Evolutionary conservation across 2,888 invertebrate genomes (phyloP), one percentile per base, ranked within the genome.

Genomic region (Girardia tigrina): DNA sequence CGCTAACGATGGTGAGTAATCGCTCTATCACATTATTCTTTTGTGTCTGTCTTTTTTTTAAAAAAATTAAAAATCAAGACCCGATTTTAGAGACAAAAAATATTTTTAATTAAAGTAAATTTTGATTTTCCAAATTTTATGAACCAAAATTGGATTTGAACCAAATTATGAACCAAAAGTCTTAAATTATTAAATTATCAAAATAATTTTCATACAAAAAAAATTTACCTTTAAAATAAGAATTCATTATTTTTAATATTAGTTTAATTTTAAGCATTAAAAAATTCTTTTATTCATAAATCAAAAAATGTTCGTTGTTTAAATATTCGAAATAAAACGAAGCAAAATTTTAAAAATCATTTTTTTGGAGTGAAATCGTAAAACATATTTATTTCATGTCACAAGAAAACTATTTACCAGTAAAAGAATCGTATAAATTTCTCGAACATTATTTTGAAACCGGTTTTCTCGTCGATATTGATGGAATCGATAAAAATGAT

Each of bases 371-470:
- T 56, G n/a, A 56, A 56, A 8, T 56, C 4, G 23, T 56, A 56
- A 16, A n/a, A n/a, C n/a, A n/a, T n/a, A n/a, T n/a, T n/a, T n/a
- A n/a, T n/a, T n/a, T n/a, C n/a, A 56, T 56, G 56, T 56, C 56
- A 2, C 6, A 56, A 8, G 56, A 56, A 12, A 56, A 56, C 23
- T 56, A 56, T 56, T n/a, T 56, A 2, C 56, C 56, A 8, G 56
- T n/a, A 20, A 56, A 56, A 56, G 56, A 56, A 16, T 56, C 56
- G 4, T 56, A 56, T 56, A n/a, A 16, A 2, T 56, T 56, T 56
- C 23, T 56, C 6, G 56, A 56, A 56, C 56, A 56, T 56, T 56
- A 56, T 56, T 56, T 56, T 16, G 56, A 56, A 56, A 56, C 56
- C 23, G 56, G 56, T n/a, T 56, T 56, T 56, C n/a, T 56, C n/a